A percentile compares a stretch with the other conserved stretches of the same genome.
Conservation (phyloP, 2,113 vertebrate genomes). For the Pelodiscus sinensis region DNA sequence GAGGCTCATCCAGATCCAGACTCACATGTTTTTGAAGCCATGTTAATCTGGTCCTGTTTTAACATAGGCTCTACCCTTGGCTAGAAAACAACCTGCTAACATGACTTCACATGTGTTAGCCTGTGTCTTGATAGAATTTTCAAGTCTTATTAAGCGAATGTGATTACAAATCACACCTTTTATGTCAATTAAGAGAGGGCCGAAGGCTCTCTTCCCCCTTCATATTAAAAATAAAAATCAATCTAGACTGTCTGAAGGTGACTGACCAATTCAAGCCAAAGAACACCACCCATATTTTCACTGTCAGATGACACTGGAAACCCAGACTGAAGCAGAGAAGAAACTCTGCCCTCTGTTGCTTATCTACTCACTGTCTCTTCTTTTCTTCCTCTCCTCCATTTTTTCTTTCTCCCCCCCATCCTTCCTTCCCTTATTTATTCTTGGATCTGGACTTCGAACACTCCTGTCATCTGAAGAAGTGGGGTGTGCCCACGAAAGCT, state of each 20-base stretch:
- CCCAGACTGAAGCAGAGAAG: not conserved
- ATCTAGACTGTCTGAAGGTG: not conserved
- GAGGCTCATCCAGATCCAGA: not conserved
- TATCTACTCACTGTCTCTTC: too few relatives aligned
- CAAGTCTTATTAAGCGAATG: not conserved
- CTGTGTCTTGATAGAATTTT: too few relatives aligned
- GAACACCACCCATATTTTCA: not conserved
- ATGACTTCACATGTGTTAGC: not conserved
- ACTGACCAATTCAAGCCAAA: not conserved
- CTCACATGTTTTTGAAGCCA: not conserved
- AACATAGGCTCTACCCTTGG: not conserved
- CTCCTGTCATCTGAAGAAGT: too few relatives aligned
- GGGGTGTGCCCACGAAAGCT: too few relatives aligned
- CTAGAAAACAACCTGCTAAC: not conserved
- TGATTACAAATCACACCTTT: not conserved
- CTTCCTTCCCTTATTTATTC: too few relatives aligned
- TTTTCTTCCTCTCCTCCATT: too few relatives aligned
- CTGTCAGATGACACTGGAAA: not conserved
- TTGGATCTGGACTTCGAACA: too few relatives aligned
- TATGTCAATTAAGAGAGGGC: not conserved
- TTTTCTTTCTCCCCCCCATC: too few relatives aligned
- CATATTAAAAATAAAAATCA: not conserved
- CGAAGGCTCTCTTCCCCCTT: not conserved
- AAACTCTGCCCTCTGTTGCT: too few relatives aligned
- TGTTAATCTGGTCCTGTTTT: not conserved